Conservation (phyloP, 2,888 invertebrate genomes). For the Drosophila trichaetosa region DNA sequence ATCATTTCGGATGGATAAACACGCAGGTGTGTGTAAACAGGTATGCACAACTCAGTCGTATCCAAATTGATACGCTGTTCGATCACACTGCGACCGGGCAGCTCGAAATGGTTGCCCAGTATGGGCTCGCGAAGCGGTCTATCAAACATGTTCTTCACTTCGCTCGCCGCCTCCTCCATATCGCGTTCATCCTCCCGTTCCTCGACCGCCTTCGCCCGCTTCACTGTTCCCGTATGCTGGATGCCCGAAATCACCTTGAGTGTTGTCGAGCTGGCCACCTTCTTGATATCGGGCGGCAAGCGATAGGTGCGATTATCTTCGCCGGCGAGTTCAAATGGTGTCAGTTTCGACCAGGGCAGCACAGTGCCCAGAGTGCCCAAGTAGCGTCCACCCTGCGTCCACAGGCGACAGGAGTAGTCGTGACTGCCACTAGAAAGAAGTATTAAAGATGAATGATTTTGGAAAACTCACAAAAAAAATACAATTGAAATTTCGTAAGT, state of each 20-base stretch:
- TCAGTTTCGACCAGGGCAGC: constrained; percentile 87
- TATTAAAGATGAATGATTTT: background rate
- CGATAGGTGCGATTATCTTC: constrained; percentile 84
- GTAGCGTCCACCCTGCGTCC: constrained; percentile 90
- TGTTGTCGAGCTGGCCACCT: constrained; percentile 91
- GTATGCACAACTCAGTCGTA: constrained; percentile 88
- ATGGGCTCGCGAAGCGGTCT: constrained; percentile 86
- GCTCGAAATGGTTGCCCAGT: constrained; percentile 87
- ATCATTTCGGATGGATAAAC: constrained; percentile 87
- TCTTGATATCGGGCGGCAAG: constrained; percentile 90
- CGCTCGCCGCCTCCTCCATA: constrained; percentile 37
- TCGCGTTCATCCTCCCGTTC: constrained; percentile 58
- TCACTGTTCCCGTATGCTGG: constrained; percentile 28
- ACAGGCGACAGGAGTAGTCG: constrained; percentile 90
- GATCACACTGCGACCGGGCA: constrained; percentile 85
- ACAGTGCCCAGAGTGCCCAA: constrained; percentile 91
- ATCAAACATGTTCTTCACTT: constrained; percentile 85
- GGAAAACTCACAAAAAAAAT: background rate
- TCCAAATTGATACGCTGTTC: constrained; percentile 86
- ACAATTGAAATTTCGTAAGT: no score
- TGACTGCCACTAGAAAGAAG: constrained; percentile 87
- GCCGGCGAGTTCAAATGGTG: constrained; percentile 84
- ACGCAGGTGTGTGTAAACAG: constrained; percentile 89
- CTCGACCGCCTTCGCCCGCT: constrained; percentile 35
- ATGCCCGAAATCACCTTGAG: constrained; percentile 87